A percentile compares a stretch with the other conserved stretches of the same genome.
phyloP scores from a whole-genome alignment of 2,113 vertebrate species.

The Zingel zingel region DNA sequence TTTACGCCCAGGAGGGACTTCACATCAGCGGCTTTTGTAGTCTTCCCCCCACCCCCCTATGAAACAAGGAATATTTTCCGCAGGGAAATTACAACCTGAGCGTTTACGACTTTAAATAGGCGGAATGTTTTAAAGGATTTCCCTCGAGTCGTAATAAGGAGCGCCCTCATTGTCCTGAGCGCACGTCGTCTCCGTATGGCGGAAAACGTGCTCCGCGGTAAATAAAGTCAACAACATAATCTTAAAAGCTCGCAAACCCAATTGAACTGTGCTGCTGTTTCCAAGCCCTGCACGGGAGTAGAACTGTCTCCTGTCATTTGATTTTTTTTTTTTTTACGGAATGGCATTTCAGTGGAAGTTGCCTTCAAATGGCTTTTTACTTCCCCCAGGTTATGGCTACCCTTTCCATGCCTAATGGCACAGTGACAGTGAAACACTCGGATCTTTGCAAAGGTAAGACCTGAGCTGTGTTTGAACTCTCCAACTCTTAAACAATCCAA shows the following conservation, averaged over 20 bases:
- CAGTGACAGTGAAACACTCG: slow-evolving; percentile 43
- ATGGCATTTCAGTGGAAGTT: slow-evolving; percentile 59
- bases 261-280: slow-evolving; percentile 19
- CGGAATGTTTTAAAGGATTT: slow-evolving; percentile 31
- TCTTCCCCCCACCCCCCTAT: not conserved
- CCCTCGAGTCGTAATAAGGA: slow-evolving; percentile 24
- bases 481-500: slow-evolving; percentile 1
- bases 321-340: slow-evolving; percentile 26
- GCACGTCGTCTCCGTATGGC: slow-evolving; percentile 41
- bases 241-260: not conserved
- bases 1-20: slow-evolving; percentile 55
- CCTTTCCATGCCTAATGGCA: slow-evolving; percentile 54
- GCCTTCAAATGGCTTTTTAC: slow-evolving; percentile 61
- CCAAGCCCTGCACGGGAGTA: slow-evolving; percentile 27
- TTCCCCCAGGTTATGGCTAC: slow-evolving; percentile 31
- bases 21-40: not conserved
- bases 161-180: slow-evolving; percentile 43
- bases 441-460: slow-evolving; percentile 69
- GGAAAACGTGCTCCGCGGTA: slow-evolving; percentile 31
- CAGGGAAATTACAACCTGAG: not conserved
- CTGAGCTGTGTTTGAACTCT: slow-evolving; percentile 21
- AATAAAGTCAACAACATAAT: slow-evolving; percentile 13
- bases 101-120: slow-evolving; percentile 18
- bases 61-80: not conserved
- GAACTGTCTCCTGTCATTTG: slow-evolving; percentile 34